phyloP scores from a whole-genome alignment of 2,888 invertebrate genomes.

The Cryptosula pallasiana region DNA sequence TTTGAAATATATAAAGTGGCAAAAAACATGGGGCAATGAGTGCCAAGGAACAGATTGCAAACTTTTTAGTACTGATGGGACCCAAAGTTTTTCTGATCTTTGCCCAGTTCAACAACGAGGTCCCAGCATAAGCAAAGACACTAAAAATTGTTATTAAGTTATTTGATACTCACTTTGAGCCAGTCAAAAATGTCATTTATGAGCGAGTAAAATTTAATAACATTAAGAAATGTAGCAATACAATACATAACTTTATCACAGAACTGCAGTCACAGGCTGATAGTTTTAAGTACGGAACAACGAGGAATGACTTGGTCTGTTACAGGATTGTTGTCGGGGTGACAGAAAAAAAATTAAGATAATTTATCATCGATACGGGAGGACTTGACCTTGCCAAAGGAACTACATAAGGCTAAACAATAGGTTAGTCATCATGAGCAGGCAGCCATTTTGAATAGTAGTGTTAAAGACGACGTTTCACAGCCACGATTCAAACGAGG shows the following conservation, averaged over 20 bases:
- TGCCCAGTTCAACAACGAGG: background rate
- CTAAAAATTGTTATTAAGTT: background rate
- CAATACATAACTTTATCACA: no score
- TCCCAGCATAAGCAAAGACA: no score
- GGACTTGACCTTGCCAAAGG: background rate
- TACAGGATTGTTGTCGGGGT: no score
- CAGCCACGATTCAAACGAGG: no score
- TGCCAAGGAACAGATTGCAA: background rate
- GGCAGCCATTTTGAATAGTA: no score
- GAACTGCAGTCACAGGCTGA: background rate
- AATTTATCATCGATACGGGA: background rate
- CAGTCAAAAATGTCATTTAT: slow-evolving; percentile 3
- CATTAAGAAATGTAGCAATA: no score
- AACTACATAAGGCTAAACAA: background rate
- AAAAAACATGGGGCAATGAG: background rate
- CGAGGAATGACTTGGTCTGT: background rate
- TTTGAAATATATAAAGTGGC: no score
- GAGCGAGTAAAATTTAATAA: no score
- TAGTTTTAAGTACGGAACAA: background rate
- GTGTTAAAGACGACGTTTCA: no score
- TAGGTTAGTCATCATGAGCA: background rate
- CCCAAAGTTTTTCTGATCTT: background rate
- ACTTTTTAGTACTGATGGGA: background rate
- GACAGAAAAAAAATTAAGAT: background rate
- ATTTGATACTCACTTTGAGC: background rate